phyloP scores from a whole-genome alignment of 2,113 vertebrate species.

The Crotophaga sulcirostris region DNA sequence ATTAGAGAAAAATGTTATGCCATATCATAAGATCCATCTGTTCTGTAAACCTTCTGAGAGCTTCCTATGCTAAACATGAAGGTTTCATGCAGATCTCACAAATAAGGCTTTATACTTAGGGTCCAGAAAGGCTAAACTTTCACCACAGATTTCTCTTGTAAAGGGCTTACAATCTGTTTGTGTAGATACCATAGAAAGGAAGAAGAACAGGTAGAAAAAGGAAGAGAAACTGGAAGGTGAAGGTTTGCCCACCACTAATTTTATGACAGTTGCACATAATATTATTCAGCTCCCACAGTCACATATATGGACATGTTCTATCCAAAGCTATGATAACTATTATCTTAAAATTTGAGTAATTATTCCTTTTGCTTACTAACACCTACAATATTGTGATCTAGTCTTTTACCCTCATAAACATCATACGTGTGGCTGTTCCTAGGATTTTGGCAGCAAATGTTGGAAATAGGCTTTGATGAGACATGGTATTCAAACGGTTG shows the following conservation, averaged over 20 bases:
- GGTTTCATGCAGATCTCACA: background rate
- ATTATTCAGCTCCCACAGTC: no score
- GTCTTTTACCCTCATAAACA: background rate
- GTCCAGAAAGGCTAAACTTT: background rate
- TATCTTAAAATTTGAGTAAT: background rate
- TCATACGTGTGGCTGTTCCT: background rate
- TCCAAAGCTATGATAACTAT: background rate
- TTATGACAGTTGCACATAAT: background rate
- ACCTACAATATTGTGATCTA: background rate
- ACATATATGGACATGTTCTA: background rate
- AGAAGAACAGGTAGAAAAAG: background rate
- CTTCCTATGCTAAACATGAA: background rate
- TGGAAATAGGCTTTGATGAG: constrained; percentile 41
- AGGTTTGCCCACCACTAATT: background rate
- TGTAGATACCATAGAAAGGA: background rate
- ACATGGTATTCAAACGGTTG: constrained; percentile 13
- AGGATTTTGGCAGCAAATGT: background rate
- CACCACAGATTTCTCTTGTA: background rate
- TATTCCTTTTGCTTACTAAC: background rate
- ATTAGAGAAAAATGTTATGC: background rate
- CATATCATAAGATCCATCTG: background rate
- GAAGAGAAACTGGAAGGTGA: background rate
- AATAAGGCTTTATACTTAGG: background rate
- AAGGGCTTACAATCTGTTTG: background rate
- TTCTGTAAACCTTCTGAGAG: background rate